Evolutionary conservation across 1,140 invertebrate species (phyloP), one percentile per base, ranked within the genome.

Genomic region (Macrobrachium rosenbergii): DNA sequence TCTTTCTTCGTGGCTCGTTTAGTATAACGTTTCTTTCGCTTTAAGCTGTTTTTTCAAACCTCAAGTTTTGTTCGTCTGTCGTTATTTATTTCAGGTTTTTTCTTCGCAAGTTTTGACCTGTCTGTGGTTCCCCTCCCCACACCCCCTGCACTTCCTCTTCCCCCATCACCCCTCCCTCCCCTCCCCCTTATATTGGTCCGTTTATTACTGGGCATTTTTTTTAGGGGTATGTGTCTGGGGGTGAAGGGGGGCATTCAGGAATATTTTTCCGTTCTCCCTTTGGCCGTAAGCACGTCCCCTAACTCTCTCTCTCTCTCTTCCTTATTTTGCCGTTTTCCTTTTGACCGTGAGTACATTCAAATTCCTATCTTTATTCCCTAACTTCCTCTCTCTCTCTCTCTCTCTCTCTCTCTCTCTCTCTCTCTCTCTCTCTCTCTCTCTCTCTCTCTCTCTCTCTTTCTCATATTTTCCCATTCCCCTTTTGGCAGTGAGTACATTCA

Each of bases 391-490:
- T 76, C 76, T 78, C 43, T 58, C 76, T 78, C 45, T 76, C 45
- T 58, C 7, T 60, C 76, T 78, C 76, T 78, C 76, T 78, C 76
- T 78, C 76, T 58, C 76, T 78, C 76, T 78, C 76, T 78, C 76
- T 78, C 76, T 78, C 76, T 78, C 75, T 77, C 37, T 77, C 75
- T 43, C 37, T 77, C 23, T 77, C 75, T 45, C 37, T 45, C 75
- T 77, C 75, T 45, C 37, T 45, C 75, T 77, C 75, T 45, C 37
- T 45, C 75, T 77, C 75, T 45, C 37, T 45, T 45, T 77, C 37
- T 77, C 21, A 43, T n/a, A 14, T 45, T 43, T 14, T 45, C 37
- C 16, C 37, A 43, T 45, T 37, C 28, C 43, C 11, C 7, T 69
- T 10, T 19, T 6, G 8, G 7, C 67, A 21, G 10, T 69, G n/a